Evolutionary conservation across 2,113 vertebrate species (phyloP).

Genomic region (Tachuris rubrigastra): DNA sequence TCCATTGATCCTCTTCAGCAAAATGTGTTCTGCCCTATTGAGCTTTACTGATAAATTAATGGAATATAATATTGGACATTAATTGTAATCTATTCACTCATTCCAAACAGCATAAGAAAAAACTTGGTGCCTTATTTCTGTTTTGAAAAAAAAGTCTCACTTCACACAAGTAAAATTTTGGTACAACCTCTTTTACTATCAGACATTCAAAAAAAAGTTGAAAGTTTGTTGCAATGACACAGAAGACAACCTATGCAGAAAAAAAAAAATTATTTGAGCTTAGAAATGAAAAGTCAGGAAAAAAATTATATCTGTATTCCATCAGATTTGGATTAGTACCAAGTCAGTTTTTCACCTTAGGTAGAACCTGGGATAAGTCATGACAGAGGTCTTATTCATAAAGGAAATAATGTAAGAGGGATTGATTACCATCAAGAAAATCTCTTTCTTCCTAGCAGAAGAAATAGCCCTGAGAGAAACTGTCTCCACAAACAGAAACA

Average conservation of each 20-base stretch:
- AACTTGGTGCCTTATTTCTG: neutral
- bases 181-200: neutral
- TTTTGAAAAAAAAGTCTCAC: neutral
- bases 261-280: neutral
- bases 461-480: neutral
- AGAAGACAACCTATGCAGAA: neutral
- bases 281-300: neutral
- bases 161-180: neutral
- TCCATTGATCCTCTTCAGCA: neutral
- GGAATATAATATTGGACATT: neutral
- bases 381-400: neutral
- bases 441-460: neutral
- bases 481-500: neutral
- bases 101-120: neutral
- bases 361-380: neutral
- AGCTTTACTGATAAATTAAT: neutral
- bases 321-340: neutral
- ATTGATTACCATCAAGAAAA: neutral
- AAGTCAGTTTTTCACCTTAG: neutral
- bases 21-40: neutral
- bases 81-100: neutral
- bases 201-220: neutral
- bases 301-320: rapidly evolving
- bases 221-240: neutral
- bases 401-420: neutral